Evolutionary conservation across 2,888 invertebrate species (phyloP).

Genomic region (Sceliomorpha sp.): DNA sequence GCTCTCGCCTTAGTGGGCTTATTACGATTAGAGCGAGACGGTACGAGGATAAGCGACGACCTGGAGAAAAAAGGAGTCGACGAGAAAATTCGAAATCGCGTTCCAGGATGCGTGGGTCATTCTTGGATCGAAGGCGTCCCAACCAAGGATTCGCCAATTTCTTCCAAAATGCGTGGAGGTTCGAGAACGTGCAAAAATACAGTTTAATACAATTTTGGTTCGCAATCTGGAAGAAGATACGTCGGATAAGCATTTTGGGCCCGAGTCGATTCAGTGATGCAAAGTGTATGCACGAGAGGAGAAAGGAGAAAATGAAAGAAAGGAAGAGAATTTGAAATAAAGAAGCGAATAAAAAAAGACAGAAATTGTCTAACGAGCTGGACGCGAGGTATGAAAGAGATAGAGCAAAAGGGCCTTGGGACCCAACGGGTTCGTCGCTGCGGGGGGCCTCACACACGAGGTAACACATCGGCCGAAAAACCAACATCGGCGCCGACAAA

Average conservation of each 20-base stretch:
- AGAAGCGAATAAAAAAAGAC: constrained; percentile 35
- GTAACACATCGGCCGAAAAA: constrained; percentile 70
- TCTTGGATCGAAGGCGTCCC: constrained; percentile 49
- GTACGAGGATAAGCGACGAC: too few species aligned
- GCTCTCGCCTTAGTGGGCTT: constrained; percentile 72
- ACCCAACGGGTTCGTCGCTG: constrained; percentile 73
- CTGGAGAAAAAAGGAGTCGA: constrained; percentile 44
- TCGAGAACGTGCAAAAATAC: too few species aligned
- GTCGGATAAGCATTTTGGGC: too few species aligned
- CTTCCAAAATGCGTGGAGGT: too few species aligned
- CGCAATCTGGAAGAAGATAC: too few species aligned
- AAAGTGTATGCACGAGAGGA: constrained; percentile 23
- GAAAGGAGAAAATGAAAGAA: constrained; percentile 37
- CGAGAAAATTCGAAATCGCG: constrained; percentile 50
- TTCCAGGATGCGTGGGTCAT: constrained; percentile 53
- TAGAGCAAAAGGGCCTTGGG: constrained; percentile 56
- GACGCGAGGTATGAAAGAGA: constrained; percentile 42
- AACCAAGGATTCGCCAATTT: constrained; percentile 30
- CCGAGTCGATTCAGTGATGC: too few species aligned
- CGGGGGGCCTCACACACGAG: constrained; percentile 74
- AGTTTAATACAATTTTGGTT: too few species aligned
- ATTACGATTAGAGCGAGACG: constrained; percentile 65
- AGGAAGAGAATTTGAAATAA: constrained; percentile 34
- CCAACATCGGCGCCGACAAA: constrained; percentile 80
- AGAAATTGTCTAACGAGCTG: constrained; percentile 48